phyloP scores from a whole-genome alignment of 2,888 invertebrate genomes.

The Theretra japonica region DNA sequence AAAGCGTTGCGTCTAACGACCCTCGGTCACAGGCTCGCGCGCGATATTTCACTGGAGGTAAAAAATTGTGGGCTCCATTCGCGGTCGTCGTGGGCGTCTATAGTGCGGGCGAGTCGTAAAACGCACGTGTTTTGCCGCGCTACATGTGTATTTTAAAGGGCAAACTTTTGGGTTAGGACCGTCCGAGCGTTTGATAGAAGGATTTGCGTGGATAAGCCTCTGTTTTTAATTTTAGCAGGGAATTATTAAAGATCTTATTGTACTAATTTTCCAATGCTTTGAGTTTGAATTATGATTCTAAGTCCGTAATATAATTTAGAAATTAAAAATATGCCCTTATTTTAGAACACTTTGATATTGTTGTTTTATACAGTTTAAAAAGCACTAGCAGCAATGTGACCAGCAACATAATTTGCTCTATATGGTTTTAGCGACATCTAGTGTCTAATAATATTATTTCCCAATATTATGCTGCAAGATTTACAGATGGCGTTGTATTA shows the following conservation, averaged over 20 bases:
- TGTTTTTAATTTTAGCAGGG: not conserved
- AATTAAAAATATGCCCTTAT: no score
- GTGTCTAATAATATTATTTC: constrained; percentile 39
- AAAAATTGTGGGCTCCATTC: constrained; percentile 68
- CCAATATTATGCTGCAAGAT: not conserved
- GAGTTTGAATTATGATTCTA: no score
- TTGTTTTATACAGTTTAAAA: no score
- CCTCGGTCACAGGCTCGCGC: constrained; percentile 37
- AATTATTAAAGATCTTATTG: no score
- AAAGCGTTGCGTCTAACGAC: constrained; percentile 36
- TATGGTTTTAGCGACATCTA: constrained; percentile 48
- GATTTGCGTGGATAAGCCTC: constrained; percentile 53
- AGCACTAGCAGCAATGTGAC: no score
- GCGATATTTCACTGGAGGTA: constrained; percentile 50
- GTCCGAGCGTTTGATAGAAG: constrained; percentile 61
- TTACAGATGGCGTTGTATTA: constrained; percentile 44
- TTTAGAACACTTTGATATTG: no score
- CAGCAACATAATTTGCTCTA: constrained; percentile 6
- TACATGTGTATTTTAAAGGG: constrained; percentile 80
- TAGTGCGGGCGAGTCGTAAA: constrained; percentile 77
- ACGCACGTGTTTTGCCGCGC: constrained; percentile 76
- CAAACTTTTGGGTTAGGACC: constrained; percentile 78
- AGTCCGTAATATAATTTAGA: no score
- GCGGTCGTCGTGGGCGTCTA: constrained; percentile 73
- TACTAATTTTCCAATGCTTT: no score